Evolutionary conservation across 2,888 invertebrate genomes (phyloP).

Genomic region (Thereva nobilitata): DNA sequence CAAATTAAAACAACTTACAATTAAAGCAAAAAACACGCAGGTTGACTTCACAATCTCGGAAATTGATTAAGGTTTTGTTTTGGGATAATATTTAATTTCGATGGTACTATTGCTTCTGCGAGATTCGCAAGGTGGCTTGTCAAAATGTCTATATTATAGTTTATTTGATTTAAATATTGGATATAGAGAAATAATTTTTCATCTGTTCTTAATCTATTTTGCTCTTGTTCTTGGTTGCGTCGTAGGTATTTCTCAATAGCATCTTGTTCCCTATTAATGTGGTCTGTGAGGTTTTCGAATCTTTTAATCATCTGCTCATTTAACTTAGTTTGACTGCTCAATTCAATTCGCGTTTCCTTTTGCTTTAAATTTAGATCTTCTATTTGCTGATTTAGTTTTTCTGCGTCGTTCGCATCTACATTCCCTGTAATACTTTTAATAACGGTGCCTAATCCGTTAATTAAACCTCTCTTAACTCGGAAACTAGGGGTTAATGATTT

Average conservation of each 20-base stretch:
- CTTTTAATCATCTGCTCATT: constrained; percentile 17
- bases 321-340: constrained; percentile 19
- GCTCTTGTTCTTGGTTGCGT: constrained; percentile 1
- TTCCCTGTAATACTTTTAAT: constrained; percentile 16
- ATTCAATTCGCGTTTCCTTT: not conserved
- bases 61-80: too few relatives aligned
- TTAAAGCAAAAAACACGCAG: too few relatives aligned
- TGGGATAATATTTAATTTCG: not conserved
- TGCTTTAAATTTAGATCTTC: constrained; percentile 5
- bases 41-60: too few relatives aligned
- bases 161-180: too few relatives aligned
- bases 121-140: not conserved
- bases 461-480: constrained; percentile 26
- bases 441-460: constrained; percentile 11
- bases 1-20: too few relatives aligned
- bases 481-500: too few relatives aligned
- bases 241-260: too few relatives aligned
- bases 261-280: constrained; percentile 1
- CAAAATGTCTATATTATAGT: not conserved
- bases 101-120: not conserved
- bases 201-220: not conserved
- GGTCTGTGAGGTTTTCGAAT: constrained; percentile 10
- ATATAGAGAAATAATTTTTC: constrained; percentile 1
- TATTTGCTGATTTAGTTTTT: constrained; percentile 2
- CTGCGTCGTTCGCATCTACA: constrained; percentile 11